Conservation (phyloP, 2,888 invertebrate genomes). For the Patella depressa region DNA sequence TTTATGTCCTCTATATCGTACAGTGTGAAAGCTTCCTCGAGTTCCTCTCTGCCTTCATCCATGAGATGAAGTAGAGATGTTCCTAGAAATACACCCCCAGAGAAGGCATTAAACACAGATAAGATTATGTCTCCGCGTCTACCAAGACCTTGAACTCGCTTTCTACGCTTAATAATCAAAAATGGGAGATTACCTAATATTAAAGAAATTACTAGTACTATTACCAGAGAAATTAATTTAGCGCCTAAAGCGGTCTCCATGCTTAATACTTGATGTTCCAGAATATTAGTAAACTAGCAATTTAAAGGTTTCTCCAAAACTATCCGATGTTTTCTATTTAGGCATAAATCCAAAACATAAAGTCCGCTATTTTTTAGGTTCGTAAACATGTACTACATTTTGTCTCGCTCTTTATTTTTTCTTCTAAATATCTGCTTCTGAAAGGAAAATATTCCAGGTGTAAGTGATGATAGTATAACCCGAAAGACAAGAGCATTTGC, state of each 20-base stretch:
- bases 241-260: not conserved
- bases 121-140: constrained; percentile 12
- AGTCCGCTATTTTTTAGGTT: too few species aligned
- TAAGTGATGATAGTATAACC: too few species aligned
- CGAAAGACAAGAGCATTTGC: too few species aligned
- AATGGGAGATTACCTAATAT: constrained; percentile 13
- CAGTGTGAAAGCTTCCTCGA: constrained; percentile 32
- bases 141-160: not conserved
- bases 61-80: constrained; percentile 66
- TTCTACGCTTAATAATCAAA: constrained; percentile 1
- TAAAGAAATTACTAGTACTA: constrained; percentile 14
- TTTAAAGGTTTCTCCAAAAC: too few species aligned
- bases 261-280: not conserved
- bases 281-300: too few species aligned
- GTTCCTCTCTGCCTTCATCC: constrained; percentile 60
- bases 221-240: constrained; percentile 8
- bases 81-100: constrained; percentile 68
- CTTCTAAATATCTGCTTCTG: too few species aligned
- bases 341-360: too few species aligned
- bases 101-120: constrained; percentile 50
- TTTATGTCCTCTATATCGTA: constrained; percentile 9
- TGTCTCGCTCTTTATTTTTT: too few species aligned
- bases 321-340: too few species aligned
- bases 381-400: too few species aligned
- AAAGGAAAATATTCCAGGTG: too few species aligned